Conservation (phyloP, 2,797 vertebrate species). For the Sebastes hopkinsi region DNA sequence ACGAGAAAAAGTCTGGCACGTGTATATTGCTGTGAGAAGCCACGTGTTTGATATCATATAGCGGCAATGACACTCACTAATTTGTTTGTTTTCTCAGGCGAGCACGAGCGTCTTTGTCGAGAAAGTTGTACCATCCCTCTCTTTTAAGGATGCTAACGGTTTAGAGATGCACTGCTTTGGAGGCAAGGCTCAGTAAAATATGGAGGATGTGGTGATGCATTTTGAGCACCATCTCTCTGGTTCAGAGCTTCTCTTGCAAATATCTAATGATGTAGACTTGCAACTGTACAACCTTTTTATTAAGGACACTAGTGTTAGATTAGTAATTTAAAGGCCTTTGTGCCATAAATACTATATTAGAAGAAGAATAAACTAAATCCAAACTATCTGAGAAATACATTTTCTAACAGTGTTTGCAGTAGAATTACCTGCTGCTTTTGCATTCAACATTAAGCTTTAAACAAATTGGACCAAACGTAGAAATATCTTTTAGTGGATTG, state of each 20-base stretch:
- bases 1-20: conserved; percentile 88
- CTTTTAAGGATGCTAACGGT: conserved; percentile 25
- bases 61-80: conserved; percentile 13
- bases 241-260: conserved; percentile 42
- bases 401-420: not conserved
- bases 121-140: conserved; percentile 13
- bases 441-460: not conserved
- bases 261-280: conserved; percentile 52
- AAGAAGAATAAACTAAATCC: conserved; percentile 10
- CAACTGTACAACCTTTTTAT: conserved; percentile 20
- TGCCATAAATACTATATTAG: conserved; percentile 30
- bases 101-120: conserved; percentile 28
- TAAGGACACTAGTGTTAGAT: conserved; percentile 29
- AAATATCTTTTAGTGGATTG: not conserved
- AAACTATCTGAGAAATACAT: not conserved
- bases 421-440: not conserved
- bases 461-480: not conserved
- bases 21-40: conserved; percentile 87
- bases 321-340: conserved; percentile 39
- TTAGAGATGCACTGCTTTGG: conserved; percentile 36
- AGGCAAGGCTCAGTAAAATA: conserved; percentile 38
- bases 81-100: conserved; percentile 40
- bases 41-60: not conserved
- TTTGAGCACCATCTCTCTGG: conserved; percentile 28
- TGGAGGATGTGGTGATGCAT: conserved; percentile 18